Conservation (phyloP, 2,888 invertebrate species). For the Andrena trimmerana region DNA sequence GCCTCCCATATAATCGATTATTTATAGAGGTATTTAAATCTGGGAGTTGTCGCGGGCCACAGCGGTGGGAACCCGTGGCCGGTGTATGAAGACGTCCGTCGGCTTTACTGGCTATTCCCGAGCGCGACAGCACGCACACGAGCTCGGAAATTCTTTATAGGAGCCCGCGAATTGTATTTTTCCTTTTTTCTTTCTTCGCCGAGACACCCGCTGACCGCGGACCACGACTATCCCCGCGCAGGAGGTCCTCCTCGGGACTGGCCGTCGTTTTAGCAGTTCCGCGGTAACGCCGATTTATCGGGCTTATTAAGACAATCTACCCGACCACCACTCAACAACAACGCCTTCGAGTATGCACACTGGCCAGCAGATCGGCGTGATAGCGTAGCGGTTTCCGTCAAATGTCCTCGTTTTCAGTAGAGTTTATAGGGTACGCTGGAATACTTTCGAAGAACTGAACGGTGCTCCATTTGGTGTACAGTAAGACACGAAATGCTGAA, state of each 20-base stretch:
- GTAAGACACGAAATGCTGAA: no score
- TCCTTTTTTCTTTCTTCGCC: conserved; percentile 65
- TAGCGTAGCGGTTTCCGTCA: conserved; percentile 30
- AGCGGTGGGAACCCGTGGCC: conserved; percentile 48
- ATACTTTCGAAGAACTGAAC: background rate
- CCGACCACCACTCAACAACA: conserved; percentile 50
- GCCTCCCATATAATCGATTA: conserved; percentile 82
- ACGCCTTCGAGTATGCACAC: conserved; percentile 46
- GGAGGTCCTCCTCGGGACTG: conserved; percentile 68
- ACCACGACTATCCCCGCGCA: conserved; percentile 61
- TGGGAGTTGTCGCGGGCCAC: conserved; percentile 62
- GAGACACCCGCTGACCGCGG: conserved; percentile 78
- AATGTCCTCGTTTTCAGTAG: conserved; percentile 38
- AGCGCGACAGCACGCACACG: conserved; percentile 65
- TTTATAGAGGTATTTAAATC: conserved; percentile 79
- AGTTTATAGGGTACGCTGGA: conserved; percentile 38
- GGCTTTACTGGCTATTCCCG: conserved; percentile 79
- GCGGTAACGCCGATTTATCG: conserved; percentile 76
- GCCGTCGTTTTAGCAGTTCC: conserved; percentile 66
- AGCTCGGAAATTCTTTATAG: conserved; percentile 66
- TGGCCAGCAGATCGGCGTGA: conserved; percentile 13
- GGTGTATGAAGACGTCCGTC: conserved; percentile 80
- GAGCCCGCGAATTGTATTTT: conserved; percentile 71
- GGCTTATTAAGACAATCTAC: conserved; percentile 74
- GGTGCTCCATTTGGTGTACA: background rate